Percentiles rank a stretch among this genome's conserved stretches.
Conservation (phyloP, 1,140 invertebrate genomes). For the Pseudoatta argentina region DNA sequence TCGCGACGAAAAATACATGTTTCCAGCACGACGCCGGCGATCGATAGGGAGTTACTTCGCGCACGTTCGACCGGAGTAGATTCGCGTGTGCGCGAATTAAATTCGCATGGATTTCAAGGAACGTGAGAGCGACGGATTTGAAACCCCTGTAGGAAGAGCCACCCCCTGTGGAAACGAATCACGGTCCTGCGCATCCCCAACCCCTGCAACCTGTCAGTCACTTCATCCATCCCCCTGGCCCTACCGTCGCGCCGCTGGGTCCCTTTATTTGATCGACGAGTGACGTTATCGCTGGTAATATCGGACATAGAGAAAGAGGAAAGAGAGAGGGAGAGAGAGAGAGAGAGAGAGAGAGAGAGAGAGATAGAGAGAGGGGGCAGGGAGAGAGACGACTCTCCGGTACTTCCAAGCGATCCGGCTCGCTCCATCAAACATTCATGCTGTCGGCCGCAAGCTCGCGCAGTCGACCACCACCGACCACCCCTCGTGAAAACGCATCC, state of each 20-base stretch:
- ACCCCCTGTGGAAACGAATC: conserved; percentile 40
- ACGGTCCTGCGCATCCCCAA: conserved; percentile 16
- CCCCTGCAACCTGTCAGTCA: conserved; percentile 63
- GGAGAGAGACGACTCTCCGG: conserved; percentile 32
- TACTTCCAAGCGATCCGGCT: conserved; percentile 69
- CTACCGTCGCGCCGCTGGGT: conserved; percentile 10
- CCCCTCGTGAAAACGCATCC: conserved; percentile 65
- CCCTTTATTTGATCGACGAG: conserved; percentile 75
- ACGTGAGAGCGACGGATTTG: conserved; percentile 25
- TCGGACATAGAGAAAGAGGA: conserved; percentile 61
- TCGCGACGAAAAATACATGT: conserved; percentile 60
- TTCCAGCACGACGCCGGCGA: conserved; percentile 36
- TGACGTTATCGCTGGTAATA: conserved; percentile 75
- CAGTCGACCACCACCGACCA: conserved; percentile 35
- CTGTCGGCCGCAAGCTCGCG: conserved; percentile 66
- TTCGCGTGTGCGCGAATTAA: conserved; percentile 58
- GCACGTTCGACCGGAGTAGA: conserved; percentile 43
- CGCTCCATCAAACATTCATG: conserved; percentile 77
- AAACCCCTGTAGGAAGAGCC: conserved; percentile 4
- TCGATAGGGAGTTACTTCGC: conserved; percentile 56
- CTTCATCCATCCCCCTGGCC: conserved; percentile 39
- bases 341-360: conserved; percentile 27
- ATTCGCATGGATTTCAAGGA: conserved; percentile 57
- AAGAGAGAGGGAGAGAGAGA: conserved; percentile 4
- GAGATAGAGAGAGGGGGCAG: conserved; percentile 16